Evolutionary conservation across 2,113 vertebrate species (phyloP).

Genomic region (Tiliqua scincoides): DNA sequence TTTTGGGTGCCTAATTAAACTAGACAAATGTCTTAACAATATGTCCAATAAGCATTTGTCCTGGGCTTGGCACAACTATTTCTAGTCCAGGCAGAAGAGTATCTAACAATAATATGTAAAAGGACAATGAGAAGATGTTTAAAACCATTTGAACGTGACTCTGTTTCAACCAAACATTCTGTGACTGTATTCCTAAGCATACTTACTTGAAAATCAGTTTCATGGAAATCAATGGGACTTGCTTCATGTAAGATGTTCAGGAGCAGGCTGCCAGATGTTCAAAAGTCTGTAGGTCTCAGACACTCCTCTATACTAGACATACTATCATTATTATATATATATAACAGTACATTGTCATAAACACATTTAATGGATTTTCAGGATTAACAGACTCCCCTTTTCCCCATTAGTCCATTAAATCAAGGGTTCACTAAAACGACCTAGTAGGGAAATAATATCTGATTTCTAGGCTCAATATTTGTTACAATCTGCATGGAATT

Average conservation of each 20-base stretch:
- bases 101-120: constrained; percentile 71
- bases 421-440: neutral
- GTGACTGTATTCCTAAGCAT: constrained; percentile 38
- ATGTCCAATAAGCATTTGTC: constrained; percentile 57
- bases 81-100: constrained; percentile 68
- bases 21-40: constrained; percentile 62
- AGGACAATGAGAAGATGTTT: constrained; percentile 28
- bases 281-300: constrained; percentile 58
- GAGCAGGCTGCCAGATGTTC: constrained; percentile 15
- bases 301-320: constrained; percentile 56
- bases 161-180: constrained; percentile 63
- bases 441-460: constrained; percentile 12
- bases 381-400: too few species aligned
- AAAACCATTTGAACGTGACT: constrained; percentile 60
- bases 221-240: neutral
- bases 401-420: too few species aligned
- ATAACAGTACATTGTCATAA: too few species aligned
- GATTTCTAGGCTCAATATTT: constrained; percentile 36
- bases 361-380: too few species aligned
- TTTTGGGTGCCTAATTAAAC: constrained; percentile 63
- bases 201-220: neutral
- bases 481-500: constrained; percentile 35
- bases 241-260: neutral
- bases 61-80: constrained; percentile 64
- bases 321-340: constrained; percentile 44